Percentiles rank a stretch among this genome's conserved stretches.
Evolutionary conservation across 2,113 vertebrate genomes (phyloP).

Genomic region (Amia ocellicauda): DNA sequence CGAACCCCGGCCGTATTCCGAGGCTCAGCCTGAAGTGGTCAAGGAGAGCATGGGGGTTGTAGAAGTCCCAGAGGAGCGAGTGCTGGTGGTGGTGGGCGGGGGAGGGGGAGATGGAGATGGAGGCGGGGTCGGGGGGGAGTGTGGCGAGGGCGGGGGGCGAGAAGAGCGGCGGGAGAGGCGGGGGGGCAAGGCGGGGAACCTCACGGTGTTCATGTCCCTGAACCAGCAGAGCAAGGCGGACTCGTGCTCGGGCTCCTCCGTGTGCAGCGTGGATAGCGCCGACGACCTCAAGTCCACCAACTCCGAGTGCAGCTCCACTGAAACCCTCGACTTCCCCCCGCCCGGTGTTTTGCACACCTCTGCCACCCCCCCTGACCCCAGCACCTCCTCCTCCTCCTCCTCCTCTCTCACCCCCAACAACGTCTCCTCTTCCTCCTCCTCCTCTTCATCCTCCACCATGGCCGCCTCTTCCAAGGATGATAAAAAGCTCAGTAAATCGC

Average conservation of each 20-base stretch:
- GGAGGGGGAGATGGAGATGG: conserved; percentile 76
- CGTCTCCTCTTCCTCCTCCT: conserved; percentile 67
- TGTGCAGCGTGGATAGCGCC: conserved; percentile 84
- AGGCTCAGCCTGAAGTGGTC: conserved; percentile 51
- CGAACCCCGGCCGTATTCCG: background rate
- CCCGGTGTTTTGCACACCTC: conserved; percentile 79
- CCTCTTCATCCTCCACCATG: conserved; percentile 55
- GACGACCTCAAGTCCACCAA: conserved; percentile 84
- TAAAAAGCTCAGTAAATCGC: conserved; percentile 80
- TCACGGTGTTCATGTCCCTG: conserved; percentile 83
- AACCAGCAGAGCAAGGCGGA: conserved; percentile 78
- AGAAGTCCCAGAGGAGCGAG: conserved; percentile 60
- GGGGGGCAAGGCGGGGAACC: conserved; percentile 75
- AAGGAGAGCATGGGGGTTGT: conserved; percentile 74
- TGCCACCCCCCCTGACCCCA: conserved; percentile 52
- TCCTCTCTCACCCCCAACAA: conserved; percentile 57
- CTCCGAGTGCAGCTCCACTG: conserved; percentile 91
- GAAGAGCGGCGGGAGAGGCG: conserved; percentile 71
- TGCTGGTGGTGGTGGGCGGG: too few species aligned
- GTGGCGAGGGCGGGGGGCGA: too few species aligned
- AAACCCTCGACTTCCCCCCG: conserved; percentile 85
- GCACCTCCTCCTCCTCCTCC: conserved; percentile 65
- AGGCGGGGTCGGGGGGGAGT: conserved; percentile 58
- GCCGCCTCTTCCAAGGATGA: conserved; percentile 72
- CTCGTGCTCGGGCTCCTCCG: conserved; percentile 80